phyloP scores from a whole-genome alignment of 2,888 invertebrate genomes.

The Cataglyphis cursor region DNA sequence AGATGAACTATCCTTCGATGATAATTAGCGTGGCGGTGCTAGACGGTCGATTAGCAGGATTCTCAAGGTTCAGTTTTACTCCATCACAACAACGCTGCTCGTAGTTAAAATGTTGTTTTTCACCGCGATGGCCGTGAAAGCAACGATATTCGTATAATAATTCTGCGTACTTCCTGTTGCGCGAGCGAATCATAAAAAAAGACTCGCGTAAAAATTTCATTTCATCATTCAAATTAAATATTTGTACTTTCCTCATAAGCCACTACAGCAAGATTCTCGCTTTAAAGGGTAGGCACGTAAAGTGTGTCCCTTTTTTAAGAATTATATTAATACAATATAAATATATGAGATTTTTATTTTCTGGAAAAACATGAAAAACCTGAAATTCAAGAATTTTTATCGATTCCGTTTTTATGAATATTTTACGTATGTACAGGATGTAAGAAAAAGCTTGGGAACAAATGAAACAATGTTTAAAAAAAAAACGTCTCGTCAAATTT shows the following conservation, averaged over 20 bases:
- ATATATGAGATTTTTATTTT: no score
- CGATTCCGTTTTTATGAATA: not conserved
- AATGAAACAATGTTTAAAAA: no score
- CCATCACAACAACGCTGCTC: conserved; percentile 5
- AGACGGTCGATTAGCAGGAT: conserved; percentile 73
- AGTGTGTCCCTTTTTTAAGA: not conserved
- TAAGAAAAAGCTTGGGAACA: no score
- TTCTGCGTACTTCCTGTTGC: conserved; percentile 1
- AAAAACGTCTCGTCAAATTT: no score
- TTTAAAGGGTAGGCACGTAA: no score
- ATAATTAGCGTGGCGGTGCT: conserved; percentile 74
- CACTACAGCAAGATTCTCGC: not conserved
- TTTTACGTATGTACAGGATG: not conserved
- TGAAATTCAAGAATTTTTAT: not conserved
- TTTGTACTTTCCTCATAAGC: not conserved
- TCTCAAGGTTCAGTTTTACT: conserved; percentile 65
- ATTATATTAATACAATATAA: not conserved
- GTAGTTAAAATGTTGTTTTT: conserved; percentile 21
- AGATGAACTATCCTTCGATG: conserved; percentile 56
- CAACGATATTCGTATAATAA: conserved; percentile 21
- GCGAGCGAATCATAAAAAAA: not conserved
- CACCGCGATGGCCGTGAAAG: not conserved
- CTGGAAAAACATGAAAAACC: not conserved
- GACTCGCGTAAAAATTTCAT: not conserved
- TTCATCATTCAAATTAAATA: conserved; percentile 11